Conservation (phyloP, 2,113 vertebrate species). For the Cyphomyrus discorhynchus region DNA sequence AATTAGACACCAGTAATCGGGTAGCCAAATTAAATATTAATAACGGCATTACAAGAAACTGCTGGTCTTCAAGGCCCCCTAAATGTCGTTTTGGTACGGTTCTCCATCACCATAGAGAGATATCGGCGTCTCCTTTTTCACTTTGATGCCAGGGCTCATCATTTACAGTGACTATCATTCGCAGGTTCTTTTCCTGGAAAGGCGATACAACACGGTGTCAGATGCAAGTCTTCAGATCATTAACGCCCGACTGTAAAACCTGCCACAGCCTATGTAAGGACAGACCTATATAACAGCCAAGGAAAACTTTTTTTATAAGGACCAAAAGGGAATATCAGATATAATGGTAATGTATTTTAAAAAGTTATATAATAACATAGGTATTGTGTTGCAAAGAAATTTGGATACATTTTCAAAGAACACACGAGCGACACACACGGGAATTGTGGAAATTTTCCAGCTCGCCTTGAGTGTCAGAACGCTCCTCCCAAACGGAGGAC, state of each 20-base stretch:
- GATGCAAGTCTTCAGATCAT: not conserved
- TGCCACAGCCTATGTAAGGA: not conserved
- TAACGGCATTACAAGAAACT: not conserved
- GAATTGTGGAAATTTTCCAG: not conserved
- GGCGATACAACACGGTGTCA: not conserved
- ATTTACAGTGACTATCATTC: not conserved
- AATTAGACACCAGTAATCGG: not conserved
- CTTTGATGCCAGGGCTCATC: not conserved
- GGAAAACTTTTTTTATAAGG: not conserved
- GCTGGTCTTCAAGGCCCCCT: not conserved
- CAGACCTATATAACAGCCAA: not conserved
- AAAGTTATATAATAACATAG: not conserved
- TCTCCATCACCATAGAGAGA: not conserved
- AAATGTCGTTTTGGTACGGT: not conserved
- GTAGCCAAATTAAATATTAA: not conserved
- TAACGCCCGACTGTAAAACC: not conserved
- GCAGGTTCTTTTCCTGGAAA: not conserved
- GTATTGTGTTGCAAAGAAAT: not conserved
- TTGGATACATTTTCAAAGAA: not conserved
- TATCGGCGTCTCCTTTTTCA: not conserved
- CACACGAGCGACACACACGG: not conserved
- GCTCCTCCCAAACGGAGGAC: not conserved
- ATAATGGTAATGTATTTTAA: not conserved
- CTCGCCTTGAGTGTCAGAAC: not conserved
- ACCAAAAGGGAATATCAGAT: not conserved